A percentile compares a stretch with the other conserved stretches of the same genome.
Conservation (phyloP, 2,113 vertebrate genomes). For the Oryzias melastigma region DNA sequence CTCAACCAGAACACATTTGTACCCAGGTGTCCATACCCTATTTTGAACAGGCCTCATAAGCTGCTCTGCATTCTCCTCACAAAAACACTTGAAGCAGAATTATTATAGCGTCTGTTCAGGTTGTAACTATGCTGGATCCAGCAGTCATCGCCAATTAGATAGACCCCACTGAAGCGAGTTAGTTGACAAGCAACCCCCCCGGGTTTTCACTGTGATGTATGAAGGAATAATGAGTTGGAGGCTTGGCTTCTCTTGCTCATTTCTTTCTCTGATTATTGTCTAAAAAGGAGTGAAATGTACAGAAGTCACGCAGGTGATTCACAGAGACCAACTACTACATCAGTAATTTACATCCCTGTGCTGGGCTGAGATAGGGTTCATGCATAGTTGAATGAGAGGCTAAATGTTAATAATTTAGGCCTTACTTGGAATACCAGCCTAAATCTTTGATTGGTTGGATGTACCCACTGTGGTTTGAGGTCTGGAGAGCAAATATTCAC, state of each 20-base stretch:
- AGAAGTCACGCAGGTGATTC: too few species aligned
- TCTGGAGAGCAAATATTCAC: too few species aligned
- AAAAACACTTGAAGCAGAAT: conserved; percentile 19
- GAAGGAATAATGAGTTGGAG: conserved; percentile 6
- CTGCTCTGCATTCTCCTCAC: conserved; percentile 14
- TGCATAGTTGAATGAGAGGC: too few species aligned
- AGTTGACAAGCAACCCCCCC: conserved; percentile 2
- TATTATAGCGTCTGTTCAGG: conserved; percentile 26
- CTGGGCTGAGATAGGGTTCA: too few species aligned
- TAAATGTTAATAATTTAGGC: too few species aligned
- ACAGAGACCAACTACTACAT: too few species aligned
- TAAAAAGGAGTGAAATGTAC: not conserved
- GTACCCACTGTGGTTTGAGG: too few species aligned
- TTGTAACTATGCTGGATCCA: conserved; percentile 7
- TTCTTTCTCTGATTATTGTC: not conserved
- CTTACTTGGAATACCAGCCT: too few species aligned
- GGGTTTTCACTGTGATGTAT: not conserved
- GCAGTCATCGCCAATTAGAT: conserved; percentile 4
- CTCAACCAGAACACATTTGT: conserved; percentile 15
- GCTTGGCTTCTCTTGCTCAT: not conserved
- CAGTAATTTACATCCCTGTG: too few species aligned
- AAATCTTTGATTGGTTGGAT: too few species aligned
- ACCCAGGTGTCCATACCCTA: conserved; percentile 21
- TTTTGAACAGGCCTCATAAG: conserved; percentile 19
- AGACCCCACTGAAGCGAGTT: not conserved